phyloP scores from a whole-genome alignment of 2,888 invertebrate genomes.

The Lysandra bellargus region DNA sequence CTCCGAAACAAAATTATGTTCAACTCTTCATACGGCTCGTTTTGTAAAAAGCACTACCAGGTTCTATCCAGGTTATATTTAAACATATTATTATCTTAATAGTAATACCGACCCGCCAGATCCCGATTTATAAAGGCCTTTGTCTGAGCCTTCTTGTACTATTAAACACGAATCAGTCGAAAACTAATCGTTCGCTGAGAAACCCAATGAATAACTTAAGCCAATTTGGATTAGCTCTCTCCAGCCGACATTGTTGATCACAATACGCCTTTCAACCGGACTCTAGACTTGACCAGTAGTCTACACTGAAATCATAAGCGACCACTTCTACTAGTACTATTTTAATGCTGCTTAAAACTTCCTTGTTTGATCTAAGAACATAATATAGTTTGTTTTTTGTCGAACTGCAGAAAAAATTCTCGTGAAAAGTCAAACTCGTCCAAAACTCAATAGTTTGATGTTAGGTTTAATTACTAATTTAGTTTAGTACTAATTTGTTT shows the following conservation, averaged over 20 bases:
- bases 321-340: background rate
- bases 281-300: slow-evolving; percentile 5
- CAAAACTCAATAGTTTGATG: background rate
- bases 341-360: background rate
- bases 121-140: slow-evolving; percentile 4
- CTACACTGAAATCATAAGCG: background rate
- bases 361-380: background rate
- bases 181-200: slow-evolving; percentile 40
- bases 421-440: too few species aligned
- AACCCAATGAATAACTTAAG: slow-evolving; percentile 39
- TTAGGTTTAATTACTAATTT: too few species aligned
- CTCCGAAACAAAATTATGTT: too few species aligned
- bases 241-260: slow-evolving; percentile 32
- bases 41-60: too few species aligned
- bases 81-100: background rate
- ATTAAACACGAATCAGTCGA: slow-evolving; percentile 40
- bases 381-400: background rate
- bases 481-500: too few species aligned
- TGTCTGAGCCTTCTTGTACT: slow-evolving; percentile 27
- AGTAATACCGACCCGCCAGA: background rate
- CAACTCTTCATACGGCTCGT: too few species aligned
- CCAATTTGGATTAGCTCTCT: slow-evolving; percentile 34
- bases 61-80: too few species aligned
- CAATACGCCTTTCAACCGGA: slow-evolving; percentile 29
- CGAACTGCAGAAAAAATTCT: background rate